Evolutionary conservation across 2,888 invertebrate species (phyloP), one percentile per base, ranked within the genome.

Genomic region (Synanthedon myopaeformis): DNA sequence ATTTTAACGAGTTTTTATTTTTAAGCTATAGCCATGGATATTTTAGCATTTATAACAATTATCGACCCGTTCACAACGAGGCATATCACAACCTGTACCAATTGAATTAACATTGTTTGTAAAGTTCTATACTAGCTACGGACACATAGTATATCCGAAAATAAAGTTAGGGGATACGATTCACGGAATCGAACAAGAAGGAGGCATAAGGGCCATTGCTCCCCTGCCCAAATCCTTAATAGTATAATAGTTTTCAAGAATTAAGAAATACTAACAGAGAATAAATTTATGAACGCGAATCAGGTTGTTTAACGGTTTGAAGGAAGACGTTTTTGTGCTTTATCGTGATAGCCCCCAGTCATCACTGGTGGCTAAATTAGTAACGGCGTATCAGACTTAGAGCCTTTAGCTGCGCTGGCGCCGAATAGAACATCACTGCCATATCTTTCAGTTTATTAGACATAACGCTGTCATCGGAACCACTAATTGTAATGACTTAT

Each of bases 21-120:
- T 84, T 84, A 85, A 82, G 85, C 83, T 85, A 83, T 83, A 85
- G 85, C 82, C 81, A 74, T 82, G 85, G 86, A 79, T 82, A 82
- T 82, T 78, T 84, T 77, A 84, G 79, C 82, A 84, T 84, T 83
- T 82, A 86, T 84, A 87, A 87, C 87, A 86, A 86, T 35, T 84
- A 85, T 85, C 83, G 83, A 82, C 86, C 79, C 87, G 87, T 86
- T 87, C 79, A 80, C 81, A 87, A 87, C 87, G 85, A 83, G 86
- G 83, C 81, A 74, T 85, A 84, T 87, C 87, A 87, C 87, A 87
- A 87, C 87, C 87, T 83, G 86, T 85, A 84, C 83, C 82, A 87
- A 86, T 87, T 87, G 86, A 86, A 86, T 83, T 81, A 86, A 85
- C 85, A 84, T 86, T 82, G 85, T 86, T 86, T 86, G 86, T 87